Evolutionary conservation across 2,113 vertebrate species (phyloP), one percentile per base, ranked within the genome.

Genomic region (Oryzias celebensis): DNA sequence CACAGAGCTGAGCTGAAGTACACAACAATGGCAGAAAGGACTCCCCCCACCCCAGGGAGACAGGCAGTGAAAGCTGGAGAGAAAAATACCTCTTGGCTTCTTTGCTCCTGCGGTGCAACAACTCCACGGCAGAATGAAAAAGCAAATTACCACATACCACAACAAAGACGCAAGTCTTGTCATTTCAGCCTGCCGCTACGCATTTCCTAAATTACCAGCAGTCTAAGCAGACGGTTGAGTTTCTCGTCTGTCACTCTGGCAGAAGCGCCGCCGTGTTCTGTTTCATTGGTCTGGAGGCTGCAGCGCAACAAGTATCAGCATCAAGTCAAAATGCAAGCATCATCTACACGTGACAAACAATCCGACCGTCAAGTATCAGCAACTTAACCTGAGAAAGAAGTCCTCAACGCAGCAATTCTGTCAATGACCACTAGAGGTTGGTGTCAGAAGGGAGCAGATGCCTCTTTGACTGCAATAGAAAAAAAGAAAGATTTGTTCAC

Each of bases 151-250:
- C 91, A 83, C 84, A 82, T 77, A 77, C 62, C 48, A 59, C 55
- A 72, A 76, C 75, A 88, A 92, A 93, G 82, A 90, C 91, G 88
- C 83, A 77, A 85, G 90, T 85, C 90, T 78, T 83, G 88, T 92
- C 93, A 92, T 91, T 88, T 85, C 82, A 73, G 89, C 78, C 91
- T 90, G 86, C 89, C 92, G 92, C 86, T 84, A 86, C 88, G 65
- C 92, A 91, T 93, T 87, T 91, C 90, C 88, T 85, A 90, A 92
- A 93, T 92, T 90, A 92, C 91, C 84, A 81, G 80, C 58, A 83
- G 66, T 60, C 84, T 82, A 86, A 66, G 85, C 87, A 91, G 80
- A 89, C 80, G 83, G 83, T 90, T 87, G 91, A 78, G 52, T 85
- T 77, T 86, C 82, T 90, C 85, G 89, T 86, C 83, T 85, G 80